Evolutionary conservation across 2,113 vertebrate species (phyloP).

Genomic region (Callipepla squamata): DNA sequence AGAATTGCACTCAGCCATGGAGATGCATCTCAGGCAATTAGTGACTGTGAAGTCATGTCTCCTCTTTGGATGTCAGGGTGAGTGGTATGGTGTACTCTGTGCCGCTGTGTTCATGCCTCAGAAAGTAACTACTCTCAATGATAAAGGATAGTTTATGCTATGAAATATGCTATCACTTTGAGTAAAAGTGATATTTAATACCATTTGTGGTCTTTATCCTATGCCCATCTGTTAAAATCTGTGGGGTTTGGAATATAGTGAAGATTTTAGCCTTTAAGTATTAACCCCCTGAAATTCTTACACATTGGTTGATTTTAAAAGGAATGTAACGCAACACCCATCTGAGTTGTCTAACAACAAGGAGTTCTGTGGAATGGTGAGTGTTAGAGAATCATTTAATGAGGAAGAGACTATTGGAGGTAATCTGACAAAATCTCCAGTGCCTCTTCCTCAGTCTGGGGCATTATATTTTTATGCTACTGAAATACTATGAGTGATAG

Average conservation of each 20-base stretch:
- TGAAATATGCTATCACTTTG: neutral
- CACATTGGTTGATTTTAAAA: neutral
- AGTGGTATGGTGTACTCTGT: neutral
- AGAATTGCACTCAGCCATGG: neutral
- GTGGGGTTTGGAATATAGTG: neutral
- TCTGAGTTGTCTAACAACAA: neutral
- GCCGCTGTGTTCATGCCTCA: neutral
- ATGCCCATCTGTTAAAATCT: neutral
- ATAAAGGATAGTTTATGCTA: neutral
- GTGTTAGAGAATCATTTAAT: neutral
- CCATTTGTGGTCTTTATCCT: neutral
- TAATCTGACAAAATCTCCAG: neutral
- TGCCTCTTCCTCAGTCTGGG: fast-evolving
- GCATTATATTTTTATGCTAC: neutral
- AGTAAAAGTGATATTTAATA: neutral
- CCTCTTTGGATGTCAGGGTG: neutral
- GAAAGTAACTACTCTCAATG: neutral
- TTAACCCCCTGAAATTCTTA: fast-evolving
- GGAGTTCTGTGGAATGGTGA: neutral
- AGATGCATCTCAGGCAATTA: neutral
- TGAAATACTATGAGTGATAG: neutral
- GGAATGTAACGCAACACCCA: neutral
- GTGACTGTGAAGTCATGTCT: neutral
- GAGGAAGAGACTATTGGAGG: neutral
- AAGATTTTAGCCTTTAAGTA: neutral